Evolutionary conservation across 2,888 invertebrate species (phyloP), one percentile per base, ranked within the genome.

Genomic region (Caenorhabditis sulstoni): DNA sequence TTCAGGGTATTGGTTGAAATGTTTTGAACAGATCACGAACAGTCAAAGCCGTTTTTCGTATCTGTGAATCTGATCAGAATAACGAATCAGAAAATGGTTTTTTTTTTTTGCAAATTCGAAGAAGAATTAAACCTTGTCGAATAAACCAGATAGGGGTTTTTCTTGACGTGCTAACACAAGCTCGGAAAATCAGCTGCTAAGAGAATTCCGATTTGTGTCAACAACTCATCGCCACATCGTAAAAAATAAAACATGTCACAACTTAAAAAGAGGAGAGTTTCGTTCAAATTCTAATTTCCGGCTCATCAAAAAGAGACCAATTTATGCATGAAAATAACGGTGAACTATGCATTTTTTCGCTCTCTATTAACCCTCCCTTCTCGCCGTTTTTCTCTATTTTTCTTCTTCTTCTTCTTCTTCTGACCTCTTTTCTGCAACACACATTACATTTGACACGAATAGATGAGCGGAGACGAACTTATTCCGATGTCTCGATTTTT

Each of bases 291-390:
- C 59, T 68, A 68, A 68, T 68, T 68, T 68, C 68, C 59, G 68
- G 58, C 68, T 68, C 68, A 68, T 68, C 57, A 67, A 68, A 68
- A 59, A 59, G 59, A 68, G 59, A 59, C 59, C 68, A 68, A 68
- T 68, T 68, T 68, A 68, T 68, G 57, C 68, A 68, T 68, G 50
- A 68, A 65, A 68, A 68, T 68, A 68, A 68, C 68, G 68, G 45
- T 59, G 68, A 68, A 68, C 68, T 68, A 68, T 68, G 68, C 59
- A 68, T 68, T 68, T 68, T 59, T 50, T 52, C 58, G 20, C 52
- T 59, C 44, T 59, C 59, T 35, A 59, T 68, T 59, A 58, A 66
- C 67, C 58, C 55, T 57, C 58, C 29, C 37, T 55, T 45, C 22
- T 66, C 57, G 22, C 45, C 39, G 18, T 47, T 58, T 22, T 58